Percentiles rank a stretch among this genome's conserved stretches.
phyloP scores from a whole-genome alignment of 1,140 invertebrate genomes.

The Trichoplusia ni region DNA sequence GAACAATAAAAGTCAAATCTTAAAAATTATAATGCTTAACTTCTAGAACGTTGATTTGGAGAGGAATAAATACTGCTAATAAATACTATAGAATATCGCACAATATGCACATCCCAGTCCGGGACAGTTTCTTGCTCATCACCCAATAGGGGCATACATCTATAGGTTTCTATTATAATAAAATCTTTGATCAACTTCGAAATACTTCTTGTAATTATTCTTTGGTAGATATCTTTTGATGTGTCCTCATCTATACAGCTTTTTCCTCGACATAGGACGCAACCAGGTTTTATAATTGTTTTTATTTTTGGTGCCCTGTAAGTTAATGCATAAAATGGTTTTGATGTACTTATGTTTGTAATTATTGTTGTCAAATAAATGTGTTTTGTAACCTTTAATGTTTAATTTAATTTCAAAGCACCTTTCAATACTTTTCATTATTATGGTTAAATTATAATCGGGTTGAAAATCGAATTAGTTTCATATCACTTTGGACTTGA shows the following conservation, averaged over 20 bases:
- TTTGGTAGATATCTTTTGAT: background rate
- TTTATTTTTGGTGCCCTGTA: constrained; percentile 40
- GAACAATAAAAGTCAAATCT: too few species aligned
- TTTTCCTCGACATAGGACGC: constrained; percentile 30
- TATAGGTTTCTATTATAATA: constrained; percentile 57
- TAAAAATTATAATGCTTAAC: background rate
- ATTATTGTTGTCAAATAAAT: constrained; percentile 60
- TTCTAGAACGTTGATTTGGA: background rate
- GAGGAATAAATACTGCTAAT: background rate
- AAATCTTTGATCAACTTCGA: constrained; percentile 52
- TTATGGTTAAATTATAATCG: too few species aligned
- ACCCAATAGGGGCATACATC: constrained; percentile 67
- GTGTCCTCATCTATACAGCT: constrained; percentile 15
- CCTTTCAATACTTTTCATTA: too few species aligned
- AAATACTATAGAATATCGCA: constrained; percentile 39
- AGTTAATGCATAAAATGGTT: constrained; percentile 40
- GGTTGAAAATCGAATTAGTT: too few species aligned
- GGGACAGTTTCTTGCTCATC: constrained; percentile 56
- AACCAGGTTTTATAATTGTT: constrained; percentile 7
- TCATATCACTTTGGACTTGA: too few species aligned
- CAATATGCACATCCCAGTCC: constrained; percentile 65
- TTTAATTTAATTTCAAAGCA: too few species aligned
- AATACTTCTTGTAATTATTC: constrained; percentile 52
- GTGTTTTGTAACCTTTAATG: constrained; percentile 42
- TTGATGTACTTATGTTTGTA: constrained; percentile 65